These are phyloP conservation scores for Brachyhypopomus occidentalis DNA, from an alignment of 2,113 vertebrate species.

Conservation along the genomic window DNA sequence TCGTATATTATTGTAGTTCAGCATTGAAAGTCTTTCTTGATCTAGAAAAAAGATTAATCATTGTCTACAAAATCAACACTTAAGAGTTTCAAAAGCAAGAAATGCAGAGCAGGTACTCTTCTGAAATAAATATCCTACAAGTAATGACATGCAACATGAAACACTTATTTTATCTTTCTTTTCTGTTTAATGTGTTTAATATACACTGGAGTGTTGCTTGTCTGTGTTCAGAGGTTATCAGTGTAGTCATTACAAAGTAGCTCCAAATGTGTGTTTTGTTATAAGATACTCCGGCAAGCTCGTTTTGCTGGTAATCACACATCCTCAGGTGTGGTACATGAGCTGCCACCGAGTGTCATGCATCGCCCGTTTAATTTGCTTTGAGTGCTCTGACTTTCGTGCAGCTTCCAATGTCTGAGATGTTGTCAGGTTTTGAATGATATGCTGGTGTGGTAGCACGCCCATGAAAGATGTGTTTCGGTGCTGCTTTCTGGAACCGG, in stretches of 20 bases:
- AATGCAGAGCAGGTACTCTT: background rate
- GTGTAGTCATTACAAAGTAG: background rate
- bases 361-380: too few relatives aligned
- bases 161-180: background rate
- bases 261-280: background rate
- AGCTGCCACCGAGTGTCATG: too few relatives aligned
- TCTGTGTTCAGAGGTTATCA: background rate
- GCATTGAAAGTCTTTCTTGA: too few relatives aligned
- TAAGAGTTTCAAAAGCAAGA: background rate
- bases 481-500: too few relatives aligned
- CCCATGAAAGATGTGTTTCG: too few relatives aligned
- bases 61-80: too few relatives aligned
- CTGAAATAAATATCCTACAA: slow-evolving; percentile 4
- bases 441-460: too few relatives aligned
- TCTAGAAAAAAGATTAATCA: too few relatives aligned
- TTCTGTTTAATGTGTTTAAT: background rate
- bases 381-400: too few relatives aligned
- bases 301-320: background rate
- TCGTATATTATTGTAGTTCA: too few relatives aligned
- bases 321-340: background rate
- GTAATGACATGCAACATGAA: background rate
- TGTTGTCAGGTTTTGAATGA: too few relatives aligned
- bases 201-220: background rate
- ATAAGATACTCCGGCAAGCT: background rate
- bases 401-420: too few relatives aligned